A percentile compares a stretch with the other conserved stretches of the same genome.
These are phyloP conservation scores for Euura saliciscinereae DNA, from an alignment of 1,140 invertebrate genomes.

Conservation along the genomic window DNA sequence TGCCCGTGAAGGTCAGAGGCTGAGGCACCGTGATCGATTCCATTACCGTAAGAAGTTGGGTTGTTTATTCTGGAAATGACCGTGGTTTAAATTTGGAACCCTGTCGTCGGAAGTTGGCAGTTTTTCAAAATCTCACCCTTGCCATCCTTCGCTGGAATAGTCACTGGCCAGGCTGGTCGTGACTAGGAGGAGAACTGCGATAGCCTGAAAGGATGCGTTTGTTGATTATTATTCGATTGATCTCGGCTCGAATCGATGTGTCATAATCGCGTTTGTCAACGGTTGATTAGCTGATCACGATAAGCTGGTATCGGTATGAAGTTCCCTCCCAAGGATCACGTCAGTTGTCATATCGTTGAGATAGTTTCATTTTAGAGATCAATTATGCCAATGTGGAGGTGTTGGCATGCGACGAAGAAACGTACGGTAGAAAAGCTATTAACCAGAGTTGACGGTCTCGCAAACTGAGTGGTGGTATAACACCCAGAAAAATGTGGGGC, in stretches of 20 bases:
- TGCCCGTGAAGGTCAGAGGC: neutral
- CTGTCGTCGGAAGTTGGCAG: neutral
- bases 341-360: too few relatives aligned
- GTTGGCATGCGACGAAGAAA: neutral
- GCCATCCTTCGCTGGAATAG: slow-evolving; percentile 32
- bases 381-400: neutral
- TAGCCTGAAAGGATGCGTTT: slow-evolving; percentile 29
- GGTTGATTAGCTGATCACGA: too few relatives aligned
- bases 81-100: neutral
- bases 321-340: too few relatives aligned
- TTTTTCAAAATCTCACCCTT: slow-evolving; percentile 31
- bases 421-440: too few relatives aligned
- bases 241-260: too few relatives aligned
- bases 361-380: neutral
- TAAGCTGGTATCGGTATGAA: too few relatives aligned
- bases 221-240: neutral
- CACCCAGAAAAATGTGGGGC: neutral
- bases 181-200: slow-evolving; percentile 25
- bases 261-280: too few relatives aligned
- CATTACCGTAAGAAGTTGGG: neutral
- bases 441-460: too few relatives aligned
- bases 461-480: neutral
- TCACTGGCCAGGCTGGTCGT: slow-evolving; percentile 26
- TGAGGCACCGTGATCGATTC: neutral
- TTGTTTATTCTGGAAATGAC: neutral